Base-by-base conservation (phyloP, 1,140 invertebrate genomes). In the Drosophila lowei region DNA sequence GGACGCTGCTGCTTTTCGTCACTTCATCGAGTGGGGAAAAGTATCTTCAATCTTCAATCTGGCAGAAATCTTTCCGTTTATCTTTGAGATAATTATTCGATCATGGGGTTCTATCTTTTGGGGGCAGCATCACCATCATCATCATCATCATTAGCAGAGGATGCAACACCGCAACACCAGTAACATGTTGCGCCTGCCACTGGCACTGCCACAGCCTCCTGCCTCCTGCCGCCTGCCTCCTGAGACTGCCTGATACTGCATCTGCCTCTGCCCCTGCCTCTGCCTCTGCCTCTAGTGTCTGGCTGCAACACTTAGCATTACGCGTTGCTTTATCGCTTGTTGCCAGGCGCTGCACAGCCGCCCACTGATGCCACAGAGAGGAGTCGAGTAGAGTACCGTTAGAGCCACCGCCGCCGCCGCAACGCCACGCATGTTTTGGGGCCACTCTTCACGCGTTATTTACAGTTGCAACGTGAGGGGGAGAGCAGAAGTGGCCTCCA, bases 311-410 rank as follows among this genome's bases (percentile, higher is more conserved):
- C 83, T 86, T 88, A 77, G 73, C 83, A 25, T 68, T 38, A 38
- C 64, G 66, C 66, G 83, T 88, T 86, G 88, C 83, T 86, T 86
- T 86, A 86, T 86, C 83, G 83, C 83, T 73, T 88, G 81, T 86
- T 86, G 81, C 81, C 83, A 78, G 81, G 81, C 81, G 81, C 83
- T 86, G 68, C 23, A 77, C 67, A 70, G 77, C 83, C 83, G 81
- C 81, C 81, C 81, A 85, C 81, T 85, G 76, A 13, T 38, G 81
- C 75, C 70, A 44, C 53, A 72, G 53, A 38, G 34, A 13, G 34
- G 34, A 38, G 34, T 13, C 4, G 34, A 3, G 34, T 13, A 38
- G 56, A 64, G 62, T 58, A 72, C 81, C 81, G 81, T 86, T 85
- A 85, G 73, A 38, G 34, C 34, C 9, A 13, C 53, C 72, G 50